A percentile compares a stretch with the other conserved stretches of the same genome.
Evolutionary conservation across 2,888 invertebrate genomes (phyloP).

Genomic region (Terebella lapidaria): DNA sequence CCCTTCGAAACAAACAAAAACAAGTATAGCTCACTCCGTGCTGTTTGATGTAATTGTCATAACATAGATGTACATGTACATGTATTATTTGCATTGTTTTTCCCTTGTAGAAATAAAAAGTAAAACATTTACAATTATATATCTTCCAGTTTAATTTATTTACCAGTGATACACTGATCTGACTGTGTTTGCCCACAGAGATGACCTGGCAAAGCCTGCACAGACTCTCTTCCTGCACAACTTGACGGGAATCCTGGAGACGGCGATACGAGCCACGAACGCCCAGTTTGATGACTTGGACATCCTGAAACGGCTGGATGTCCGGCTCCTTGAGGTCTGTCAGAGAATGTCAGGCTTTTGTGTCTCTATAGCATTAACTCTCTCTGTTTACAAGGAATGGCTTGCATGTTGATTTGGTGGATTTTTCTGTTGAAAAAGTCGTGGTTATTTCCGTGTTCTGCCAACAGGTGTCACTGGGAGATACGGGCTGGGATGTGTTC

Average conservation of each 20-base stretch:
- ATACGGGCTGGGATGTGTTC: conserved; percentile 87
- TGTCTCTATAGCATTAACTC: neutral
- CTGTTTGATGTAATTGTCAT: no score
- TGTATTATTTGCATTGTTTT: no score
- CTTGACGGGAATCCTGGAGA: conserved; percentile 60
- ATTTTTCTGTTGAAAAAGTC: neutral
- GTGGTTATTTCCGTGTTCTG: neutral
- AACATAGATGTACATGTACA: no score
- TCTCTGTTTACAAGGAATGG: neutral
- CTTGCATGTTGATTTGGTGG: neutral
- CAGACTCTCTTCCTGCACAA: conserved; percentile 82
- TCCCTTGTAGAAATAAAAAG: no score
- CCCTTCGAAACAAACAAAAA: no score
- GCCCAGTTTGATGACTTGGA: conserved; percentile 90
- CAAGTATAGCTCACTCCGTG: no score
- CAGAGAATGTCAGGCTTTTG: neutral
- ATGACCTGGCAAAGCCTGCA: conserved; percentile 82
- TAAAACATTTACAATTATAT: no score
- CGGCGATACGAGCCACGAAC: conserved; percentile 72
- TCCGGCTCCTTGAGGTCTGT: conserved; percentile 64
- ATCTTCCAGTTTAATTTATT: no score
- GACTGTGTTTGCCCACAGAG: conserved; percentile 63
- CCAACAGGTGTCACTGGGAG: conserved; percentile 59
- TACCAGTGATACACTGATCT: no score
- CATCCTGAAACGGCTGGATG: conserved; percentile 80